phyloP scores from a whole-genome alignment of 2,888 invertebrate genomes.

The Rhagonycha lutea region DNA sequence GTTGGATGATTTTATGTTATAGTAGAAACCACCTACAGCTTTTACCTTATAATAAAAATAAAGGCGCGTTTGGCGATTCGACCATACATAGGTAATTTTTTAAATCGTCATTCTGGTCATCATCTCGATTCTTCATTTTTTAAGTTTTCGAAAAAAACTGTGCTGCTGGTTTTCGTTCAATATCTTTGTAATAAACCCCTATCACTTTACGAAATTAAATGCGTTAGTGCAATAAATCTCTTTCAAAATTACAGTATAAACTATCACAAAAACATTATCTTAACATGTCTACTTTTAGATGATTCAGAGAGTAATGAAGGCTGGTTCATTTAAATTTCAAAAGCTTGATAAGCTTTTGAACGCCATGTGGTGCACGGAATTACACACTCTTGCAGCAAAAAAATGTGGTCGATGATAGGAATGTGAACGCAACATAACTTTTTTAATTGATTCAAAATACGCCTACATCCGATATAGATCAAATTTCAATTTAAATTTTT shows the following conservation, averaged over 20 bases:
- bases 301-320: not conserved
- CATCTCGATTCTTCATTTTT: not conserved
- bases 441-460: not conserved
- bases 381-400: not conserved
- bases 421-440: not conserved
- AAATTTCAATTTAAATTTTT: not conserved
- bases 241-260: not conserved
- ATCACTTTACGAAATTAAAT: not conserved
- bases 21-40: not conserved
- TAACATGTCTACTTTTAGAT: not conserved
- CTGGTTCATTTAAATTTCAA: not conserved
- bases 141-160: not conserved
- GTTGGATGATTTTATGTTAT: not conserved
- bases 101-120: not conserved
- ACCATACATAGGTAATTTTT: not conserved
- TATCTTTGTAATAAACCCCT: not conserved
- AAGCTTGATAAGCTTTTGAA: not conserved
- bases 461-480: not conserved
- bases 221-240: not conserved
- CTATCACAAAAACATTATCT: not conserved
- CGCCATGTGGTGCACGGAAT: not conserved
- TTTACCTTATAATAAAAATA: not conserved
- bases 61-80: not conserved
- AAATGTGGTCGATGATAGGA: not conserved
- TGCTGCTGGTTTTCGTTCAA: not conserved